phyloP scores from a whole-genome alignment of 2,113 vertebrate species.

The Paradisaea rubra region DNA sequence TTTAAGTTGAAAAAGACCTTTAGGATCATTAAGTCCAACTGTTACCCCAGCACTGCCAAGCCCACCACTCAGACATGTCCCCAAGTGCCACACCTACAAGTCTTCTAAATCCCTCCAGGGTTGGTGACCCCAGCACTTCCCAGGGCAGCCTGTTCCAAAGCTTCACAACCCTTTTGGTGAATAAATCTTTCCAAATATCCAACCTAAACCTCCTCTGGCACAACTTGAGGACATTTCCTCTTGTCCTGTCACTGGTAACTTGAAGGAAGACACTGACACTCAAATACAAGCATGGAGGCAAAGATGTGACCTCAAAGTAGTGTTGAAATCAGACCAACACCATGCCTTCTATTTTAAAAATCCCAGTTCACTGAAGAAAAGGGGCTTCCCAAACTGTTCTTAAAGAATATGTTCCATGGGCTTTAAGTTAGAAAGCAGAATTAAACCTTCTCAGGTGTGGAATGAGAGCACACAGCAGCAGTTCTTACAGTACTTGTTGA shows the following conservation, averaged over 20 bases:
- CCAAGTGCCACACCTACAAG: background rate
- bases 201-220: background rate
- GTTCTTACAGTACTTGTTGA: background rate
- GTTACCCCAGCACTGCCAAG: background rate
- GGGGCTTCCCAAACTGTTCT: background rate
- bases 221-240: background rate
- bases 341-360: background rate
- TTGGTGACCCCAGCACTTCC: background rate
- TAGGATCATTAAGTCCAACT: background rate
- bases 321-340: background rate
- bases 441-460: background rate
- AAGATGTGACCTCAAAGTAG: background rate
- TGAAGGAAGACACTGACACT: background rate
- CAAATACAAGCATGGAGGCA: background rate
- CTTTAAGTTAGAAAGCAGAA: background rate
- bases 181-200: background rate
- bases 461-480: background rate
- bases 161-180: background rate
- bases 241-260: background rate
- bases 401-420: background rate
- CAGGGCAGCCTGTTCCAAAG: background rate
- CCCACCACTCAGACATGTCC: background rate
- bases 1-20: background rate
- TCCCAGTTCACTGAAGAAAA: background rate
- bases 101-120: background rate